A percentile compares a stretch with the other conserved stretches of the same genome.
Evolutionary conservation across 2,113 vertebrate genomes (phyloP).

Genomic region (Rhinoderma darwinii): DNA sequence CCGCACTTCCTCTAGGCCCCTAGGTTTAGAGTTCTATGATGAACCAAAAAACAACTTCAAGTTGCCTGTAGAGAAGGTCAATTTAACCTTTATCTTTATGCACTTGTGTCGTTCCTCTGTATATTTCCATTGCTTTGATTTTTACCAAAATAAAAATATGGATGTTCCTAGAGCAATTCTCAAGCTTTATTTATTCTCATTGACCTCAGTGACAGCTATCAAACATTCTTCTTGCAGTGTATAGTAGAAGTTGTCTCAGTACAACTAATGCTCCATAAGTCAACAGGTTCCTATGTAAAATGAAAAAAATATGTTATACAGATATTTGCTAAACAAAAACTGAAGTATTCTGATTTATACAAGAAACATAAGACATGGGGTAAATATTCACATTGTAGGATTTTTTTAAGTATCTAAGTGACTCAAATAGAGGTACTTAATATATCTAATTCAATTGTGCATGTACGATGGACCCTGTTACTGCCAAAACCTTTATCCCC

Average conservation of each 20-base stretch:
- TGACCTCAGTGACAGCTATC: background rate
- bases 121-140: constrained; percentile 13
- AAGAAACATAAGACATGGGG: background rate
- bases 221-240: background rate
- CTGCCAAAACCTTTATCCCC: no score
- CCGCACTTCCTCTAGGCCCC: no score
- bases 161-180: background rate
- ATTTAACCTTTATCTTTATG: background rate
- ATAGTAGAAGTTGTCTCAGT: background rate
- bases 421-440: no score
- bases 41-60: no score
- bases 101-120: background rate
- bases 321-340: background rate
- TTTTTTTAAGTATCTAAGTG: no score
- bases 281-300: constrained; percentile 10
- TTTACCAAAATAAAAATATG: constrained; percentile 3
- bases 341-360: background rate
- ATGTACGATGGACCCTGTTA: no score
- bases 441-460: no score
- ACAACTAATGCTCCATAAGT: background rate
- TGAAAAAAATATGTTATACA: background rate
- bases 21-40: no score
- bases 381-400: no score
- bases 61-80: background rate
- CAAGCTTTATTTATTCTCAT: background rate